Conservation (phyloP, 2,888 invertebrate genomes). For the Scrobipalpa atriplicella region DNA sequence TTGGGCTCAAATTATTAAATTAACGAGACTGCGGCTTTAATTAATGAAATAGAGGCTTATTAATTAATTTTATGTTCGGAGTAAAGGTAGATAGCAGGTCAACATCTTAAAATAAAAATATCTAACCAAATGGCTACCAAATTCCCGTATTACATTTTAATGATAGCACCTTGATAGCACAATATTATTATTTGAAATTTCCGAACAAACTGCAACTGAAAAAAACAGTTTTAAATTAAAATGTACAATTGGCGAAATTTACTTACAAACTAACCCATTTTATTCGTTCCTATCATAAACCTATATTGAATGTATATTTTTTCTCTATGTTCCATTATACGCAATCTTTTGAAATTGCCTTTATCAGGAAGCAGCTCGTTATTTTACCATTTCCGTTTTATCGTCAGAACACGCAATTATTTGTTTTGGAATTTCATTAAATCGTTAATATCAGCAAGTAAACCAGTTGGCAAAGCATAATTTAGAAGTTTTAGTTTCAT, state of each 20-base stretch:
- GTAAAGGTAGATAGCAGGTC: neutral
- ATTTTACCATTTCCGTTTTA: constrained; percentile 10
- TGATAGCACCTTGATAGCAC: neutral
- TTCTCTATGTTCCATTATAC: neutral
- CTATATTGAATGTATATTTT: neutral
- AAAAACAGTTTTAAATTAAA: neutral
- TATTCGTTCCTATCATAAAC: no score
- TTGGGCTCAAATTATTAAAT: neutral
- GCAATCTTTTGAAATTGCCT: neutral
- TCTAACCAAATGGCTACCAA: neutral
- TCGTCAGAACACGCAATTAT: constrained; percentile 4
- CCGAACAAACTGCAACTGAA: neutral
- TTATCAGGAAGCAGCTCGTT: constrained; percentile 9
- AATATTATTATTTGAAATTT: neutral
- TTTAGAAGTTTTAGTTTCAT: neutral
- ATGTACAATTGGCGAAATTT: no score
- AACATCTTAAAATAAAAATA: neutral
- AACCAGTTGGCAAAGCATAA: neutral
- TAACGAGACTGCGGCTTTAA: neutral
- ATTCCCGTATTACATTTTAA: neutral
- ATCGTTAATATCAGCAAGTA: neutral
- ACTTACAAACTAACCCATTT: neutral
- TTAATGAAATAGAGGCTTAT: neutral
- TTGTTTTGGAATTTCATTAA: constrained; percentile 1
- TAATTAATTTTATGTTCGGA: neutral